Percentiles rank a stretch among this genome's conserved stretches.
These are phyloP conservation scores for Heliothis subflexa DNA, from an alignment of 1,140 invertebrate species.

Conservation along the genomic window DNA sequence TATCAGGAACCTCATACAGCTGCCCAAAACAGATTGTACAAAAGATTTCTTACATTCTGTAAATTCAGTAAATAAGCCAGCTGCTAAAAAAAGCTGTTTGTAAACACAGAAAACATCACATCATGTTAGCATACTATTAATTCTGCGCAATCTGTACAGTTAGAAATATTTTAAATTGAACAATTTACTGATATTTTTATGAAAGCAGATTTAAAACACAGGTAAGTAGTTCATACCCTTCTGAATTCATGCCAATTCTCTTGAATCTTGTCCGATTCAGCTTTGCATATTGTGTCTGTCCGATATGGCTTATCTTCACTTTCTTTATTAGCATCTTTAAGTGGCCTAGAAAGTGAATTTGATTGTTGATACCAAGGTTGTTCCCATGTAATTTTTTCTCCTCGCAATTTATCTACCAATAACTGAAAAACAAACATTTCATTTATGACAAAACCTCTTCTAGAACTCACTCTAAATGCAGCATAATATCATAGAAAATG, in stretches of 20 bases:
- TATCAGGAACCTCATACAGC: conserved; percentile 69
- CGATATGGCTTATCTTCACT: conserved; percentile 51
- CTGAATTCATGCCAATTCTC: conserved; percentile 65
- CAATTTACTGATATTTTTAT: not conserved
- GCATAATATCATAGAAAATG: too few relatives aligned
- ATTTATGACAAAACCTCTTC: too few relatives aligned
- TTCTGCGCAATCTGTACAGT: too few relatives aligned
- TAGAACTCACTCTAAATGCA: not conserved
- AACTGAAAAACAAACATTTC: conserved; percentile 49
- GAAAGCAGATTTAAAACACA: too few relatives aligned
- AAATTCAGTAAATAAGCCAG: too few relatives aligned
- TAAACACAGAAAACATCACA: too few relatives aligned
- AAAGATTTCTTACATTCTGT: not conserved
- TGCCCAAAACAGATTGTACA: conserved; percentile 49
- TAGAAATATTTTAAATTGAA: too few relatives aligned
- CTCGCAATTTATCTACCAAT: conserved; percentile 55
- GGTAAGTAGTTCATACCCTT: conserved; percentile 52
- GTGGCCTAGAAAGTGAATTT: conserved; percentile 57
- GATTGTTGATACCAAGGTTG: conserved; percentile 69
- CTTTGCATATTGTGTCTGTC: conserved; percentile 51
- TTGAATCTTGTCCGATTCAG: conserved; percentile 62
- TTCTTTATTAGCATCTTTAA: conserved; percentile 49
- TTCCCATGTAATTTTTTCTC: conserved; percentile 61
- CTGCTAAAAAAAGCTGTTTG: too few relatives aligned
- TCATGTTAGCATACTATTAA: too few relatives aligned